Percentiles rank a stretch among this genome's conserved stretches.
These are phyloP conservation scores for Prunella himalayana DNA, from an alignment of 2,113 vertebrate species.

Conservation along the genomic window DNA sequence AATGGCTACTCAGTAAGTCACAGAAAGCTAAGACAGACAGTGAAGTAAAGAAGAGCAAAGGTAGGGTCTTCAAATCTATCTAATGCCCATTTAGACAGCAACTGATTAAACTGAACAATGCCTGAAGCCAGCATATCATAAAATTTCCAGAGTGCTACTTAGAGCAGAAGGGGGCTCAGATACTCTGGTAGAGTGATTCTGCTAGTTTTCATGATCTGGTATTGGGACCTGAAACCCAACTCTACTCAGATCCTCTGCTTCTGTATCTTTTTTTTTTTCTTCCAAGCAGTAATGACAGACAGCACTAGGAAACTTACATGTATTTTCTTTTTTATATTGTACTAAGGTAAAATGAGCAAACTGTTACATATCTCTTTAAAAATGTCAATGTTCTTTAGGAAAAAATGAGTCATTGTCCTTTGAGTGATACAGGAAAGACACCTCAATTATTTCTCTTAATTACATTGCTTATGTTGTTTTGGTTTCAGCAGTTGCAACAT, in stretches of 20 bases:
- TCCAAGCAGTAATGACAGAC: background rate
- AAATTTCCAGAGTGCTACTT: background rate
- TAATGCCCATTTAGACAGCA: background rate
- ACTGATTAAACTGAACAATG: background rate
- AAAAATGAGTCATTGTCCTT: background rate
- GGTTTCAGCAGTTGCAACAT: background rate
- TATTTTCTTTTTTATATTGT: background rate
- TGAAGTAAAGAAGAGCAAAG: background rate
- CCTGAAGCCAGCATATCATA: background rate
- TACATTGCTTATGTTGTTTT: background rate
- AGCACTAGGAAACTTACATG: accelerated
- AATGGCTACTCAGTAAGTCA: background rate
- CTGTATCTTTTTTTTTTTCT: background rate
- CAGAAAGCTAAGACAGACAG: background rate
- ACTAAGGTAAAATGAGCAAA: background rate
- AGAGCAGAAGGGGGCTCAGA: background rate
- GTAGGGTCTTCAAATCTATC: background rate
- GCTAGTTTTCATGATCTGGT: background rate
- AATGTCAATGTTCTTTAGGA: background rate
- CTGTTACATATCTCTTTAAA: background rate
- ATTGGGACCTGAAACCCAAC: background rate
- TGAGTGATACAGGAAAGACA: background rate
- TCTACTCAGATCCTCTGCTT: background rate
- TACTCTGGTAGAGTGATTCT: background rate
- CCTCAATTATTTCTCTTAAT: background rate